A percentile compares a stretch with the other conserved stretches of the same genome.
Conservation (phyloP, 2,888 invertebrate species). For the Hecatera dysodea region DNA sequence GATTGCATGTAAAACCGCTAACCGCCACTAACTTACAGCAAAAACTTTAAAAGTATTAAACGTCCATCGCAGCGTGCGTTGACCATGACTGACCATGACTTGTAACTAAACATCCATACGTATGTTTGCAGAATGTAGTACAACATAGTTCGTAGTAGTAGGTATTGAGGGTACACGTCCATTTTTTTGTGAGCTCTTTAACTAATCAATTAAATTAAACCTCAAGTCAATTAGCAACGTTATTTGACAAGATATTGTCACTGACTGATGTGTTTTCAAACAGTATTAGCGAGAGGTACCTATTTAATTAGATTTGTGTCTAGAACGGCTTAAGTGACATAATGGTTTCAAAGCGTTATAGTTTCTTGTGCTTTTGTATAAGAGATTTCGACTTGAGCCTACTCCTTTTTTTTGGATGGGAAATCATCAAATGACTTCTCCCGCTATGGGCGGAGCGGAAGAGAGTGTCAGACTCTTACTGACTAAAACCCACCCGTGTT, state of each 20-base stretch:
- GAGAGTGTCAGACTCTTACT: too few species aligned
- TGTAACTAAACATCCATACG: conserved; percentile 66
- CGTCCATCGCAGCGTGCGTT: conserved; percentile 74
- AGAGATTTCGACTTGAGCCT: neutral
- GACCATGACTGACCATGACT: conserved; percentile 84
- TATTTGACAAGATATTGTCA: conserved; percentile 48
- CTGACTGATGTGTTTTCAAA: conserved; percentile 47
- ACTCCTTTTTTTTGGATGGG: too few species aligned
- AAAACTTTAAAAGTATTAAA: conserved; percentile 55
- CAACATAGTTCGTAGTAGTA: conserved; percentile 57
- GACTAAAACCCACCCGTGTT: too few species aligned
- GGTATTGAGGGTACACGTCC: conserved; percentile 66
- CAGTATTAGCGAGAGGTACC: neutral
- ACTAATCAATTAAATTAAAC: conserved; percentile 52
- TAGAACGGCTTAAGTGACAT: neutral
- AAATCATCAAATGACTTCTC: too few species aligned
- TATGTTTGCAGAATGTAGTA: conserved; percentile 69
- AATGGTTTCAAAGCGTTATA: neutral
- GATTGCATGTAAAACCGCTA: conserved; percentile 43
- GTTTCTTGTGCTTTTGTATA: neutral
- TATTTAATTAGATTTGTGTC: neutral
- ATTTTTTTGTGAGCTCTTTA: conserved; percentile 42
- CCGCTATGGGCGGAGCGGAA: too few species aligned
- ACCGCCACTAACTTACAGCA: conserved; percentile 48
- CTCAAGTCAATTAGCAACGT: conserved; percentile 52